Conservation (phyloP, 2,113 vertebrate species). For the Hirundichthys speculiger region DNA sequence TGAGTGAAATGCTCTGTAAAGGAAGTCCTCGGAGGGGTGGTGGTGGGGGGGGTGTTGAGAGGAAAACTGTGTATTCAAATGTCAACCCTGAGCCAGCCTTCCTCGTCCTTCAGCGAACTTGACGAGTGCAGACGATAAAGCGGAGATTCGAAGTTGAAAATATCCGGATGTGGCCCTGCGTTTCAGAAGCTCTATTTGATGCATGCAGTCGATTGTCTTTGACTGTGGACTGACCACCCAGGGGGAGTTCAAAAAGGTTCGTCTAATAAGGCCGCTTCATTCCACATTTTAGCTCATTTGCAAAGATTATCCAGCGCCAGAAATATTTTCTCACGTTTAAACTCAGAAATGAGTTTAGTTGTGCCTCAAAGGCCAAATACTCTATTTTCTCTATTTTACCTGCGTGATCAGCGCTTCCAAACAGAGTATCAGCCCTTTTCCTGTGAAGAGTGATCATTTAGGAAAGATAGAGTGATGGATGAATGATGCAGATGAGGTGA, state of each 20-base stretch:
- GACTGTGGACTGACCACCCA: conserved; percentile 55
- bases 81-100: conserved; percentile 70
- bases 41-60: conserved; percentile 49
- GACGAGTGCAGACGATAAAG: not conserved
- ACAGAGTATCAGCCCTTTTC: too few species aligned
- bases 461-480: too few species aligned
- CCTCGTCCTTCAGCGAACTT: conserved; percentile 26
- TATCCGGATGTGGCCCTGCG: too few species aligned
- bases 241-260: conserved; percentile 53
- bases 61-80: conserved; percentile 70
- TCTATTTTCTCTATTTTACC: conserved; percentile 2
- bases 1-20: conserved; percentile 36
- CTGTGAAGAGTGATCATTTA: too few species aligned
- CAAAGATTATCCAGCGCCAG: conserved; percentile 53
- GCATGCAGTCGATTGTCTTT: conserved; percentile 42
- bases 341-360: not conserved
- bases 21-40: conserved; percentile 38
- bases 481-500: too few species aligned
- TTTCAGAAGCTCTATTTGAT: too few species aligned
- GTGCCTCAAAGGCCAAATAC: conserved; percentile 3
- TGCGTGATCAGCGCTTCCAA: too few species aligned
- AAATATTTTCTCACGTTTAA: conserved; percentile 37
- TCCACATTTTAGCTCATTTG: conserved; percentile 51
- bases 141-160: not conserved
- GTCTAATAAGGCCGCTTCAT: conserved; percentile 58